These are phyloP conservation scores for Chlorops oryzae DNA, from an alignment of 1,140 invertebrate species.

Conservation along the genomic window DNA sequence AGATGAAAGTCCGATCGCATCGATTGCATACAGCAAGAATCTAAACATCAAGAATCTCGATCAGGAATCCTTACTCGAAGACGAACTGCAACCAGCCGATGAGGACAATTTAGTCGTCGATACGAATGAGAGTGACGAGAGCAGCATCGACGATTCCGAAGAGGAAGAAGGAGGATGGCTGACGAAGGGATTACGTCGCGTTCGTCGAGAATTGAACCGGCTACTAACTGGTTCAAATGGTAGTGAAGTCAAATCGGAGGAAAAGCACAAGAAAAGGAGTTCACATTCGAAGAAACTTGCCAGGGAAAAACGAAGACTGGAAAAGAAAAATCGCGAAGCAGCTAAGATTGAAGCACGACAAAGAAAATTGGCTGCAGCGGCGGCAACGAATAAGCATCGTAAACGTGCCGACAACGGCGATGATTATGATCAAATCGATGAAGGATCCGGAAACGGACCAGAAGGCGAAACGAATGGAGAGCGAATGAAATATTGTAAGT, in stretches of 20 bases:
- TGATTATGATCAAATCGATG: neutral
- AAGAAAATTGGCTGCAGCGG: neutral
- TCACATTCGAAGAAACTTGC: too few species aligned
- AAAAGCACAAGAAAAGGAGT: neutral
- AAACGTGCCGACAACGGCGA: conserved; percentile 3
- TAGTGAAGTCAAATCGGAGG: too few species aligned
- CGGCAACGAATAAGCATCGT: neutral
- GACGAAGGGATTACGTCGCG: conserved; percentile 24
- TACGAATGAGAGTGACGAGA: neutral
- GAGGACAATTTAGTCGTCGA: too few species aligned
- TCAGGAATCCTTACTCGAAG: conserved; percentile 10
- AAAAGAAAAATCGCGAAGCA: conserved; percentile 6
- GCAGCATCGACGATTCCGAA: neutral
- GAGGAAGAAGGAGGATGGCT: conserved; percentile 25
- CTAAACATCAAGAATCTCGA: conserved; percentile 8
- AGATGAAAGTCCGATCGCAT: too few species aligned
- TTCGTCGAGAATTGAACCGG: conserved; percentile 31
- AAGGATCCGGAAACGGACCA: too few species aligned
- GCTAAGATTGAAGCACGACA: too few species aligned
- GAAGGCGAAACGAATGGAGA: too few species aligned
- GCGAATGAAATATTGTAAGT: too few species aligned
- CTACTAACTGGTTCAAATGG: too few species aligned
- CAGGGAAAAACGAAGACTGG: too few species aligned
- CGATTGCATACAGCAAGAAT: conserved; percentile 4
- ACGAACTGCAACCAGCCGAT: conserved; percentile 9